Base-by-base conservation (phyloP, 2,888 invertebrate species). In the Tortrix viridana region DNA sequence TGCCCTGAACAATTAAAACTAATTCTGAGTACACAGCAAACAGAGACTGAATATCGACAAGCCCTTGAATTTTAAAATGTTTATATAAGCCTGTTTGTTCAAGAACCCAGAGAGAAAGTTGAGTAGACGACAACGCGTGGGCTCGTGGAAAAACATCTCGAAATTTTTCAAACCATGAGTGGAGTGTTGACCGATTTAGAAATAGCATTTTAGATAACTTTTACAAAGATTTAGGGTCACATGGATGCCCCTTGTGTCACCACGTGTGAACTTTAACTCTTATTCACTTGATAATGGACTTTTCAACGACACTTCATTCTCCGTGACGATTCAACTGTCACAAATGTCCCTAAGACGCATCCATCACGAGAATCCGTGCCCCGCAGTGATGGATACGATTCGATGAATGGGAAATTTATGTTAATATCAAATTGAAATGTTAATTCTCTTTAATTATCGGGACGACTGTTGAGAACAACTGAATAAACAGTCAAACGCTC, bases 231-330 rank as follows among this genome's bases (percentile, higher is more conserved):
- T 50, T 50, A 58, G 71, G 74, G 74, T 74, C 71, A 72, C 66
- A 67, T 52, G 67, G 67, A 69, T 72, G 60, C 71, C 76, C 80
- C 71, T 74, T 81, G 78, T 81, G 65, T 50, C 60, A 77, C 83
- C 88, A 88, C 86, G 89, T 89, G 91, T 91, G 91, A 91, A 91
- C 89, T 85, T 80, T 84, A 82, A 80, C 84, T 82, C 75, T 65
- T 59, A 50, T 67, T 67, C 69, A 63, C 67, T 79, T 73, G 69
- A 83, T 82, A 74, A 72, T 77, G 73, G 75, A 75, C 74, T 76
- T 77, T 72, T 75, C 67, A 65, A 65, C 72, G 72, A 77, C 75
- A 76, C 71, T 75, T 76, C 76, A 84, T 88, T 88, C 82, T 86
- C 78, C 74, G 74, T 69, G 77, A 74, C 85, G 81, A 83, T 89